These are phyloP conservation scores for Gortyna flavago DNA, from an alignment of 2,888 invertebrate genomes.

Conservation along the genomic window DNA sequence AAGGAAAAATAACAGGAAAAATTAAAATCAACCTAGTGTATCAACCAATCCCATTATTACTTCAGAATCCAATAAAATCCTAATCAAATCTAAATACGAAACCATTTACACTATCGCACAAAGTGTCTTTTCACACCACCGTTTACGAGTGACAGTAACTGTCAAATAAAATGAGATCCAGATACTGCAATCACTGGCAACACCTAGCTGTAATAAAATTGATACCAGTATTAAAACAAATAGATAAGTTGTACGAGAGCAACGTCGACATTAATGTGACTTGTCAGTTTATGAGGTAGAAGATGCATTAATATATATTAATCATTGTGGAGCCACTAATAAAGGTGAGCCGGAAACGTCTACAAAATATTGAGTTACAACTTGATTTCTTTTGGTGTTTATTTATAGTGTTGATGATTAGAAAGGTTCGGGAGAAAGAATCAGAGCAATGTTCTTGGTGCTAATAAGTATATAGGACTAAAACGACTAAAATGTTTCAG, in stretches of 20 bases:
- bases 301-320: constrained; percentile 81
- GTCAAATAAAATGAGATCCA: constrained; percentile 49
- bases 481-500: neutral
- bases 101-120: constrained; percentile 37
- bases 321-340: constrained; percentile 78
- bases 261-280: constrained; percentile 80
- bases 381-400: constrained; percentile 58
- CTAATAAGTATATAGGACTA: neutral
- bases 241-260: constrained; percentile 73
- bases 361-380: constrained; percentile 57
- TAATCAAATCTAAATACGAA: constrained; percentile 7
- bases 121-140: constrained; percentile 35
- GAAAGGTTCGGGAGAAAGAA: constrained; percentile 22
- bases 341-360: constrained; percentile 75
- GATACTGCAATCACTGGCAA: constrained; percentile 40
- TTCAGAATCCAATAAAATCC: constrained; percentile 17
- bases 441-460: neutral
- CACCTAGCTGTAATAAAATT: constrained; percentile 56
- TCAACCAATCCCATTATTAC: neutral
- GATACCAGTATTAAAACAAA: constrained; percentile 65
- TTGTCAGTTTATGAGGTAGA: constrained; percentile 76
- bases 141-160: constrained; percentile 43
- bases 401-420: constrained; percentile 40
- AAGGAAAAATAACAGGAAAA: neutral
- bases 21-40: neutral